A percentile compares a stretch with the other conserved stretches of the same genome.
phyloP scores from a whole-genome alignment of 1,140 invertebrate species.

The Bombus huntii region DNA sequence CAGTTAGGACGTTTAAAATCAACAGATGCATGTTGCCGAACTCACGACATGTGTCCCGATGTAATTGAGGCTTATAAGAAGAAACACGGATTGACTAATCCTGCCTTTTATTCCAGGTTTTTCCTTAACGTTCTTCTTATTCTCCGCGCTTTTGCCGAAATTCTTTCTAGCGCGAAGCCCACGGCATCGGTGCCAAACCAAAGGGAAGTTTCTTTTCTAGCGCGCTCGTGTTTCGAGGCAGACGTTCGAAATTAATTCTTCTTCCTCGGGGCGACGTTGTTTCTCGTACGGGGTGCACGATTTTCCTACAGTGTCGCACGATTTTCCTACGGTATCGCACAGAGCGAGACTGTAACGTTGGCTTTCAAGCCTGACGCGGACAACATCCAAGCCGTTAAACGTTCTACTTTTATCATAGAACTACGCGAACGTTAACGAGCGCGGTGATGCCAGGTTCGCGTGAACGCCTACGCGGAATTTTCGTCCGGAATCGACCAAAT shows the following conservation, averaged over 20 bases:
- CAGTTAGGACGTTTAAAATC: slow-evolving; percentile 86
- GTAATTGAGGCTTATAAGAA: slow-evolving; percentile 84
- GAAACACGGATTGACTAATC: slow-evolving; percentile 86
- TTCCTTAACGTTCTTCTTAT: neutral
- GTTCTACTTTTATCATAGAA: neutral
- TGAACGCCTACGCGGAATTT: slow-evolving; percentile 35
- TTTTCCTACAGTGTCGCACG: too few relatives aligned
- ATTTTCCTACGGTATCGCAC: too few relatives aligned
- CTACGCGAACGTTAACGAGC: slow-evolving; percentile 27
- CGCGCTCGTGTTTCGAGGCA: neutral
- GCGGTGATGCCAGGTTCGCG: slow-evolving; percentile 43
- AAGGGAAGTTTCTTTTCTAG: neutral
- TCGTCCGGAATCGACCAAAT: neutral
- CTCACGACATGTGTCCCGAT: slow-evolving; percentile 89
- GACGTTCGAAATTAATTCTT: slow-evolving; percentile 34
- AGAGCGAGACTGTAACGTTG: neutral
- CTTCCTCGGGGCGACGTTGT: slow-evolving; percentile 5
- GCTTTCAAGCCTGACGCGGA: neutral
- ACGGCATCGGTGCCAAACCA: neutral
- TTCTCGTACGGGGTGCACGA: neutral
- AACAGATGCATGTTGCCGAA: slow-evolving; percentile 90
- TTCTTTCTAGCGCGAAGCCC: neutral
- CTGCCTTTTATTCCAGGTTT: slow-evolving; percentile 84
- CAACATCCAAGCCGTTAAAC: neutral
- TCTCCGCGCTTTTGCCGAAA: neutral